phyloP scores from a whole-genome alignment of 2,797 vertebrate genomes.

The Chloroceryle inda region DNA sequence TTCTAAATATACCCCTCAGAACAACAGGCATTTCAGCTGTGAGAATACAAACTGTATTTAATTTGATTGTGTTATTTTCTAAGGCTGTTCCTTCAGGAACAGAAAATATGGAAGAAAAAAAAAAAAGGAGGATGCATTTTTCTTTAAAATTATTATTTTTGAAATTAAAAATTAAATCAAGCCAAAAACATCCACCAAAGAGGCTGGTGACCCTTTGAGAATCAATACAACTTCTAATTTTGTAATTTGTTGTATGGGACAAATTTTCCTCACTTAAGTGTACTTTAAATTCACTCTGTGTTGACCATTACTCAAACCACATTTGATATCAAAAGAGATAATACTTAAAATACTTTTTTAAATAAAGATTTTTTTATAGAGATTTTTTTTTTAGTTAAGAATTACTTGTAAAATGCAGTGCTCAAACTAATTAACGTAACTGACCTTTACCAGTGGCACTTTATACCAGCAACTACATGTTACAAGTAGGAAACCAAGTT shows the following conservation, averaged over 20 bases:
- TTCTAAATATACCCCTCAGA: not conserved
- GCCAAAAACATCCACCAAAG: not conserved
- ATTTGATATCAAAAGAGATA: not conserved
- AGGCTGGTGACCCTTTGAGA: not conserved
- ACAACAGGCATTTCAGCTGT: not conserved
- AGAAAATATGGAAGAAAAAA: not conserved
- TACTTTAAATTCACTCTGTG: not conserved
- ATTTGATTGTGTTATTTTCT: not conserved
- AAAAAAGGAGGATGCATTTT: not conserved
- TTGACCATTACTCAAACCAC: not conserved
- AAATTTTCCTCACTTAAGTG: not conserved
- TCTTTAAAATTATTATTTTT: not conserved
- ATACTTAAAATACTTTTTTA: not conserved
- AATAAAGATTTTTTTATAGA: not conserved
- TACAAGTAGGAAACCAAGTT: not conserved
- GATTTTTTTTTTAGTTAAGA: not conserved
- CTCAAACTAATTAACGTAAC: not conserved
- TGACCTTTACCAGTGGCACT: not conserved
- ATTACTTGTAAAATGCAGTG: not conserved
- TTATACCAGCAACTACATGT: not conserved
- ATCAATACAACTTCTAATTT: not conserved
- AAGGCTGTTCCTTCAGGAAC: not conserved
- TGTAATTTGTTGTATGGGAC: not conserved
- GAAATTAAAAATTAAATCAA: not conserved
- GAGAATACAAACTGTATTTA: not conserved